Conservation (phyloP, 2,888 invertebrate genomes). For the Therioaphis trifolii region DNA sequence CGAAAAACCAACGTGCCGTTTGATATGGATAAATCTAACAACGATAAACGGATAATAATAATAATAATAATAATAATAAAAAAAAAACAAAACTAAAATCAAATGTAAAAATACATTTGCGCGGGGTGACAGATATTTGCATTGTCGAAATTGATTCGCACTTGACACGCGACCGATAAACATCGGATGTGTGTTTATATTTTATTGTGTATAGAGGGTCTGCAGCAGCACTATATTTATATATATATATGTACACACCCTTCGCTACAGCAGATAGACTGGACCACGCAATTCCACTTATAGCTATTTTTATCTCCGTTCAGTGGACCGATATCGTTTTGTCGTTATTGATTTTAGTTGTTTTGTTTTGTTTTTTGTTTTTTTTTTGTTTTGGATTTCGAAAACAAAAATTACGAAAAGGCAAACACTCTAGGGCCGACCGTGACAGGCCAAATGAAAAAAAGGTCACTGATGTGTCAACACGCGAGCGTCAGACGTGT, state of each 20-base stretch:
- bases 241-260: neutral
- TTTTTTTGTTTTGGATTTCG: neutral
- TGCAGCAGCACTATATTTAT: too few relatives aligned
- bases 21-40: conserved; percentile 35
- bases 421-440: conserved; percentile 20
- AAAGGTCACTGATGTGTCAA: conserved; percentile 62
- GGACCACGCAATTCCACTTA: neutral
- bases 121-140: conserved; percentile 48
- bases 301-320: conserved; percentile 41
- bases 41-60: conserved; percentile 1
- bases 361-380: conserved; percentile 14
- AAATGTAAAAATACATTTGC: conserved; percentile 21
- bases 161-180: conserved; percentile 56
- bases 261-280: conserved; percentile 8
- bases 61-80: too few relatives aligned
- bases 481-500: conserved; percentile 51
- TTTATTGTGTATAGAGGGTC: conserved; percentile 11
- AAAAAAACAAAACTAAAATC: neutral
- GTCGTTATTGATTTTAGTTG: conserved; percentile 55
- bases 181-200: conserved; percentile 56
- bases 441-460: conserved; percentile 62
- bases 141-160: conserved; percentile 57
- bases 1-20: conserved; percentile 39
- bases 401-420: conserved; percentile 50
- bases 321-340: conserved; percentile 43